phyloP scores from a whole-genome alignment of 2,113 vertebrate species.

The Phrynosoma blainvillii region DNA sequence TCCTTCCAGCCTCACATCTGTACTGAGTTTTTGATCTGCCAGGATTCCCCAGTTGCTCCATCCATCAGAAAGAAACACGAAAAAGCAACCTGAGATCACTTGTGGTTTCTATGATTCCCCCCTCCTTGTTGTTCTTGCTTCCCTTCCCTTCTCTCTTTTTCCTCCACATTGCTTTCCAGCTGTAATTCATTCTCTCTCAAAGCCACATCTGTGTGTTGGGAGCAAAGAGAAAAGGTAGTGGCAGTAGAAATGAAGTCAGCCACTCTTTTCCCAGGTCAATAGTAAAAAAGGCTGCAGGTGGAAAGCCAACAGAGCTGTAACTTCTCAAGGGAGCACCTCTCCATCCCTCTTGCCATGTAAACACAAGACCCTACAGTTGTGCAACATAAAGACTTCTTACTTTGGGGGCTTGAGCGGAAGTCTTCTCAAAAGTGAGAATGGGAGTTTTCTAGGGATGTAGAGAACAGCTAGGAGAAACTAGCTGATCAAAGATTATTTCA shows the following conservation, averaged over 20 bases:
- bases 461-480: background rate
- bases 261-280: slow-evolving; percentile 61
- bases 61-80: slow-evolving; percentile 58
- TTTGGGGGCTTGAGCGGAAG: background rate
- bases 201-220: slow-evolving; percentile 60
- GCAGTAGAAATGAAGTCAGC: slow-evolving; percentile 65
- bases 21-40: slow-evolving; percentile 74
- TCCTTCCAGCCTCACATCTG: slow-evolving; percentile 68
- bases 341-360: background rate
- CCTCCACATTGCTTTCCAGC: slow-evolving; percentile 37
- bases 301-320: background rate
- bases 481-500: too few relatives aligned
- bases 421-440: background rate
- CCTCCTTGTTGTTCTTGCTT: background rate
- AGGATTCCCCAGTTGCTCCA: slow-evolving; percentile 63
- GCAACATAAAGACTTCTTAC: background rate
- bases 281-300: slow-evolving; percentile 40
- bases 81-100: slow-evolving; percentile 43
- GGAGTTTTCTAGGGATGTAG: too few relatives aligned
- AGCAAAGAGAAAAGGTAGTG: slow-evolving; percentile 42
- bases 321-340: slow-evolving; percentile 25
- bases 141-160: background rate
- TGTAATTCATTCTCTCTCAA: slow-evolving; percentile 70
- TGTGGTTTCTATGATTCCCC: slow-evolving; percentile 41
- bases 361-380: background rate